A percentile compares a stretch with the other conserved stretches of the same genome.
Evolutionary conservation across 2,113 vertebrate genomes (phyloP).

Genomic region (Ailurus styani): DNA sequence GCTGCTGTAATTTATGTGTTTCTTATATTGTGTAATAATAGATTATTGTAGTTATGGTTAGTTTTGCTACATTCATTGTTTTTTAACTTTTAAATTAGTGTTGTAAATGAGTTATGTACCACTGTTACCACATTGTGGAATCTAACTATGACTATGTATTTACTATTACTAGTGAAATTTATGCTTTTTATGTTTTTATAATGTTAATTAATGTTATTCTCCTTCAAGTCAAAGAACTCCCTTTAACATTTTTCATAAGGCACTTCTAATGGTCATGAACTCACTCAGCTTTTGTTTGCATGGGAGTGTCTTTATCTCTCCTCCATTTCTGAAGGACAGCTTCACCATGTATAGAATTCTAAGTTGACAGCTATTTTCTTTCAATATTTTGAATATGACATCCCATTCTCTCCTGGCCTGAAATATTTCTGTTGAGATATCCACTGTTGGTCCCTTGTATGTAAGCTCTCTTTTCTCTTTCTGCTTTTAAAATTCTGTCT

Average conservation of each 20-base stretch:
- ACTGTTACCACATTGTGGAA: neutral
- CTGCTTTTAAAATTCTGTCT: neutral
- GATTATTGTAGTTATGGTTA: neutral
- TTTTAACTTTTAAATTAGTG: neutral
- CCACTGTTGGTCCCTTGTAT: neutral
- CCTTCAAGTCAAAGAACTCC: neutral
- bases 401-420: neutral
- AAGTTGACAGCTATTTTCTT: neutral
- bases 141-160: neutral
- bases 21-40: neutral
- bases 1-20: neutral
- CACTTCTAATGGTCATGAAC: neutral
- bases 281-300: neutral
- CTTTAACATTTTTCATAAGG: neutral
- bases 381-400: neutral
- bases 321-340: neutral
- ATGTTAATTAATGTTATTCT: neutral
- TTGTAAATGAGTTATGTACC: neutral
- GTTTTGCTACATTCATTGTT: neutral
- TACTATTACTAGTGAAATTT: neutral
- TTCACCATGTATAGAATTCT: neutral
- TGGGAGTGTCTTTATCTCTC: neutral
- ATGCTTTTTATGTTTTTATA: neutral
- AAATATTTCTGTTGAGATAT: neutral
- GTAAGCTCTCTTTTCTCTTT: neutral